A percentile compares a stretch with the other conserved stretches of the same genome.
phyloP scores from a whole-genome alignment of 1,140 invertebrate species.

The Cyclina sinensis region DNA sequence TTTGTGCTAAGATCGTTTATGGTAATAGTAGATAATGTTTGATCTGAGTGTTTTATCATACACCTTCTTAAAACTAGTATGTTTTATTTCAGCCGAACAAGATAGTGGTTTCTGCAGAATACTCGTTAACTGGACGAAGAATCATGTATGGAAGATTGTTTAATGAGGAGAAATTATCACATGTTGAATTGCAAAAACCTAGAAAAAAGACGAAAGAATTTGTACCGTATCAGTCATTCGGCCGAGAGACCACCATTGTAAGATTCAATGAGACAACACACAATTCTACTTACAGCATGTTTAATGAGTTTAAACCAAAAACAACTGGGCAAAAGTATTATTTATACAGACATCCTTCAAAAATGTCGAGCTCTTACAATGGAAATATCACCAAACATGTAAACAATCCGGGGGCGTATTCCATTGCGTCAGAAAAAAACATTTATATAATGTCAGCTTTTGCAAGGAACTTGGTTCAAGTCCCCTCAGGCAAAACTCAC shows the following conservation, averaged over 20 bases:
- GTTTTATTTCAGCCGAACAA: not conserved
- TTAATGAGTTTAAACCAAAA: slow-evolving; percentile 16
- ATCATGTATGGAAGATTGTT: not conserved
- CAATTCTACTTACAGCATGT: not conserved
- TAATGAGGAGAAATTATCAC: not conserved
- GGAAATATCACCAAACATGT: slow-evolving; percentile 32
- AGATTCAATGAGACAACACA: not conserved
- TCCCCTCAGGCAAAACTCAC: not conserved
- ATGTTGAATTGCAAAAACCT: not conserved
- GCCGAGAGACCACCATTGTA: slow-evolving; percentile 16
- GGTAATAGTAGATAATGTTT: not conserved
- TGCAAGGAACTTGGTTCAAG: slow-evolving; percentile 3
- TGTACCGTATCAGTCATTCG: slow-evolving; percentile 26
- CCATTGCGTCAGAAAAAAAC: not conserved
- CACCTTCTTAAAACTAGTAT: not conserved
- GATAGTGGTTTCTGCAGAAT: not conserved
- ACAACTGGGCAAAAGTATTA: slow-evolving; percentile 13
- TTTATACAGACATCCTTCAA: slow-evolving; percentile 18
- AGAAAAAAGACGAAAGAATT: not conserved
- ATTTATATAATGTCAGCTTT: slow-evolving; percentile 42
- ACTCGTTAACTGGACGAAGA: not conserved
- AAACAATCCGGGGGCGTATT: slow-evolving; percentile 9
- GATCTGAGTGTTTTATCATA: not conserved
- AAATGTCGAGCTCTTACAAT: slow-evolving; percentile 13
- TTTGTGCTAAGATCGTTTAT: not conserved